Evolutionary conservation across 2,888 invertebrate genomes (phyloP).

Genomic region (Phyto melanocephala): DNA sequence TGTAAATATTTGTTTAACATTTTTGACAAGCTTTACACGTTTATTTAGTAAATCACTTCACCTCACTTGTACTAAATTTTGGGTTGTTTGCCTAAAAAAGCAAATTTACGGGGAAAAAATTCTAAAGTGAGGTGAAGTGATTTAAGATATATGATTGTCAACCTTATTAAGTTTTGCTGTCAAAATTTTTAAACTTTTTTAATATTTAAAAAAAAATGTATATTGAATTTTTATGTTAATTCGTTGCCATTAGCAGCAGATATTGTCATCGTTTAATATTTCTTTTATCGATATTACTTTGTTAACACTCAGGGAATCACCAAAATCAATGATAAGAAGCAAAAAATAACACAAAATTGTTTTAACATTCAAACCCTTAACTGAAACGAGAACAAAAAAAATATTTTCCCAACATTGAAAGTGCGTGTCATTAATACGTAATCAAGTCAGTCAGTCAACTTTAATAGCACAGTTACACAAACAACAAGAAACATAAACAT

Average conservation of each 20-base stretch:
- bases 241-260: slow-evolving; percentile 28
- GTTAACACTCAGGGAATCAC: background rate
- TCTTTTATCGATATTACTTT: background rate
- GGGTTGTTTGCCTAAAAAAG: no score
- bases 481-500: background rate
- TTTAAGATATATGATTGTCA: no score
- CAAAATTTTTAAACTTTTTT: background rate
- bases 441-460: slow-evolving; percentile 11
- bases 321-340: no score
- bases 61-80: no score
- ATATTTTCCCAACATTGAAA: background rate
- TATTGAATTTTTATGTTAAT: slow-evolving; percentile 58
- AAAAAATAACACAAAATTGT: background rate
- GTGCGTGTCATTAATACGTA: slow-evolving; percentile 53
- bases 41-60: no score
- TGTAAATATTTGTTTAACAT: no score
- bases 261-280: slow-evolving; percentile 1
- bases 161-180: background rate
- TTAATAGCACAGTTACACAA: background rate
- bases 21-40: no score
- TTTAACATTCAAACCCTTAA: background rate
- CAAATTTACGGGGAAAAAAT: no score
- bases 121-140: no score
- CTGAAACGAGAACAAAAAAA: background rate
- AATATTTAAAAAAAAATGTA: slow-evolving; percentile 23